Conservation (phyloP, 2,113 vertebrate genomes). For the Urocitellus parryii region DNA sequence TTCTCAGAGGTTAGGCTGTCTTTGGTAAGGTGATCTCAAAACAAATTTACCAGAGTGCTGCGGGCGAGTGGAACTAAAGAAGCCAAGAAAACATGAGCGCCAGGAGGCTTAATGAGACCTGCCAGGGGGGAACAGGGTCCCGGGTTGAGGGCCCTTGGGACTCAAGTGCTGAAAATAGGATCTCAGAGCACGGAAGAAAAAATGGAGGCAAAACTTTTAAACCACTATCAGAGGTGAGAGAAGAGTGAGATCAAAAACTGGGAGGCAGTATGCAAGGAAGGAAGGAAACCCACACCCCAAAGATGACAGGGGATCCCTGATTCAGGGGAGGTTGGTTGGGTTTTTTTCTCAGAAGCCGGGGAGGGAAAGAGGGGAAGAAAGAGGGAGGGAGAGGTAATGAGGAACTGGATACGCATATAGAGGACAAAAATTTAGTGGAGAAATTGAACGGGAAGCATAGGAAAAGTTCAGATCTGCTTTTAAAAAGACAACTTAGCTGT, state of each 20-base stretch:
- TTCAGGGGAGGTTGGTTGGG: background rate
- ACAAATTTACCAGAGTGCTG: constrained; percentile 84
- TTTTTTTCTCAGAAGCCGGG: background rate
- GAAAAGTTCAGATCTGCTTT: background rate
- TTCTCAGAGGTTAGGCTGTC: constrained; percentile 76
- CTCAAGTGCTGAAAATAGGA: constrained; percentile 77
- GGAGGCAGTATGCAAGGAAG: background rate
- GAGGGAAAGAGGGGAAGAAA: too few relatives aligned
- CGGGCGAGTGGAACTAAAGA: constrained; percentile 81
- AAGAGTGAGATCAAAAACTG: background rate
- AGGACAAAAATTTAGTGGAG: background rate
- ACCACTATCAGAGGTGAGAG: background rate
- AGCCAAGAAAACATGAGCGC: constrained; percentile 77
- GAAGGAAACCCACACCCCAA: background rate
- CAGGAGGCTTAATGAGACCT: constrained; percentile 79
- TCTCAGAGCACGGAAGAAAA: constrained; percentile 55
- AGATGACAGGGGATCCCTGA: background rate
- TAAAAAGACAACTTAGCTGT: background rate
- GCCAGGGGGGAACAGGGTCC: background rate
- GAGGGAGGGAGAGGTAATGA: background rate
- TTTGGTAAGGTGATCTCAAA: constrained; percentile 88
- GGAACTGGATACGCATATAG: background rate
- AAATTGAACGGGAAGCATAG: background rate
- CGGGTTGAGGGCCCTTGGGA: constrained; percentile 67
- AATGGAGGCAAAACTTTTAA: constrained; percentile 53